Base-by-base conservation (phyloP, 2,797 vertebrate genomes). In the Coluber constrictor region DNA sequence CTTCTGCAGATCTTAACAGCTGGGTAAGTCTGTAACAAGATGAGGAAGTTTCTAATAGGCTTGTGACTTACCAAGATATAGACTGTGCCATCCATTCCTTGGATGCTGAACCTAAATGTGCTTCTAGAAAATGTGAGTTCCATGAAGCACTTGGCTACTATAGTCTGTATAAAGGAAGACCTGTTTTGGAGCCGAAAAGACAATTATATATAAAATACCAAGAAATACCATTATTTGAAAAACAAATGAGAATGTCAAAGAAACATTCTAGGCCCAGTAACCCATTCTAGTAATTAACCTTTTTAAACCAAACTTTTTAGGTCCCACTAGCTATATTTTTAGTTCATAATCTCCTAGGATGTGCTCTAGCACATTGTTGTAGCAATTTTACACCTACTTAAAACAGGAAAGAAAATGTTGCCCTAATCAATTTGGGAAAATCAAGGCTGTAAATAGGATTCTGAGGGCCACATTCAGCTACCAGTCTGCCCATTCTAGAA, bases 51-150 rank as follows among this genome's bases (percentile, higher is more conserved):
- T 83, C 20, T 83, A 43, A 83, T 5, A 83, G 20, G 4, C 1
- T 61, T 47, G 8, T 89, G 90, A 91, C 98, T 98, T 97, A 99
- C 99, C 98, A 99, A 95, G 96, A 99, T 94, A 90, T 98, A 98
- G 13, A 96, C 94, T 96, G 98, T 99, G 93, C 97, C 98, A 92
- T 98, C 97, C n/a, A 98, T 98, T 23, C 97, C 98, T 97, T 99
- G 98, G 96, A 99, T 87, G 12, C 96, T 97, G 96, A 99, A 99
- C 96, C 98, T 98, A 96, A 99, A 99, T 1, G 98, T 98, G 95
- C 98, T 98, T 97, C 98, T 98, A 1, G 98, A 95, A 94, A 96
- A 97, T 27, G 98, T 98, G 88, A 99, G 97, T 90, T 98, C 97
- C 96, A 98, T 54, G 94, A 99, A 97, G 95, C 98, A 98, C 96